phyloP scores from a whole-genome alignment of 2,888 invertebrate species.

The Rhingia rostrata region DNA sequence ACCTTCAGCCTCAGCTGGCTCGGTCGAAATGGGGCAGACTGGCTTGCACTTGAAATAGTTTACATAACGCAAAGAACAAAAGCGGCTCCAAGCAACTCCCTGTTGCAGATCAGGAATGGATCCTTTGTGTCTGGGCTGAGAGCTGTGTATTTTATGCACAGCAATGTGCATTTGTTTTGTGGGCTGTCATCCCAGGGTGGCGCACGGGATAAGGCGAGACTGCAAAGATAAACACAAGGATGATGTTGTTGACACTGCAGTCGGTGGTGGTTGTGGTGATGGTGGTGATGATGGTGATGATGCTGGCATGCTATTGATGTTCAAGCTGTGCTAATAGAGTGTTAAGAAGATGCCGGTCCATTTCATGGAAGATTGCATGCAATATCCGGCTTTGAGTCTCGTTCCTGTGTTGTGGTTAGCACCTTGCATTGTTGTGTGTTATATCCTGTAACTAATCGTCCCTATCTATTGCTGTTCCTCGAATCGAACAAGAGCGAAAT shows the following conservation, averaged over 20 bases:
- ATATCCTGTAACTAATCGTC: conserved; percentile 20
- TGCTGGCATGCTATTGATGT: conserved; percentile 30
- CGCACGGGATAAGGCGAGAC: conserved; percentile 35
- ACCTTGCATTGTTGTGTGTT: conserved; percentile 12
- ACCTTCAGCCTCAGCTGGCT: conserved; percentile 44
- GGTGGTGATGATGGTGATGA: conserved; percentile 23
- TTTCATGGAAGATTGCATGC: conserved; percentile 55
- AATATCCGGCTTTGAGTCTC: conserved; percentile 27
- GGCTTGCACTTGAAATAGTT: conserved; percentile 62
- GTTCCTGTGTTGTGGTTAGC: conserved; percentile 33
- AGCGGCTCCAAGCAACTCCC: conserved; percentile 60
- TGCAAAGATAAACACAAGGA: conserved; percentile 54
- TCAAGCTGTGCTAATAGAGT: conserved; percentile 72
- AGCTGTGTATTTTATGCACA: conserved; percentile 58
- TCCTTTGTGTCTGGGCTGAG: conserved; percentile 60
- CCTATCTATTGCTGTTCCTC: not conserved
- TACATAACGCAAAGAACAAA: conserved; percentile 72
- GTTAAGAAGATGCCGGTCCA: conserved; percentile 59
- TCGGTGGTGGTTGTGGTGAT: conserved; percentile 12
- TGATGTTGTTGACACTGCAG: conserved; percentile 58
- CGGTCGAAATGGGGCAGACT: conserved; percentile 52
- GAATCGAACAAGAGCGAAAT: not conserved
- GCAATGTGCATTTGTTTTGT: conserved; percentile 68
- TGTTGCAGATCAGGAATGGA: conserved; percentile 54
- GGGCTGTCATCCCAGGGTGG: conserved; percentile 49